Evolutionary conservation across 2,888 invertebrate species (phyloP).

Genomic region (Ophioninae sp.): DNA sequence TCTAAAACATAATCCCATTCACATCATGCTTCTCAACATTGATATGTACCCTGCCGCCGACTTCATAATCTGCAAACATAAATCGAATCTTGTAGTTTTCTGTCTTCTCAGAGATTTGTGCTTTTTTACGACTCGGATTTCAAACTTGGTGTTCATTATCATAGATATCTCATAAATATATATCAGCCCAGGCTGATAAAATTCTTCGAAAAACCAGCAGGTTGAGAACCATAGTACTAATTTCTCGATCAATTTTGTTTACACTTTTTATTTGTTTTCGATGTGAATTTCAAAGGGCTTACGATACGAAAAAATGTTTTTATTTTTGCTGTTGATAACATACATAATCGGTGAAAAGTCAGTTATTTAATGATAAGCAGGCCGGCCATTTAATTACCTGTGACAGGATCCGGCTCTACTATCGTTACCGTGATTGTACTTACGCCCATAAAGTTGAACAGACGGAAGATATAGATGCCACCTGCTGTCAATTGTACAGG

Average conservation of each 20-base stretch:
- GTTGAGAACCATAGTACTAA: neutral
- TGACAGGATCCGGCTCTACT: neutral
- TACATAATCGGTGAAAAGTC: neutral
- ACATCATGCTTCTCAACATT: constrained; percentile 30
- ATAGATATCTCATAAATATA: neutral
- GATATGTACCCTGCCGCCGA: constrained; percentile 34
- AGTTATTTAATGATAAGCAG: neutral
- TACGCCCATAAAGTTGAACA: constrained; percentile 47
- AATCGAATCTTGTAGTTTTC: neutral
- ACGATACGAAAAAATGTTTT: neutral
- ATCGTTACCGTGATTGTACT: neutral
- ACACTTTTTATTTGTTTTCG: neutral
- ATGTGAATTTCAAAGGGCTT: neutral
- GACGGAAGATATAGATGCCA: constrained; percentile 56
- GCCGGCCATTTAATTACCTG: neutral
- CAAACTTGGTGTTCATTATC: neutral
- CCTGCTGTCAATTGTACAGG: constrained; percentile 56
- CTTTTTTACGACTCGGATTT: neutral
- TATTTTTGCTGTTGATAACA: neutral
- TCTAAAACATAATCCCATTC: neutral
- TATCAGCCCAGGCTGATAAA: neutral
- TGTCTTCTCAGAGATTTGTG: neutral
- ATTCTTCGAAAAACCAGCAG: neutral
- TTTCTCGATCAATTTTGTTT: neutral
- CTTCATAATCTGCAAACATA: constrained; percentile 38